Evolutionary conservation across 2,797 vertebrate genomes (phyloP), one percentile per base, ranked within the genome.

Genomic region (Saxicola maurus): DNA sequence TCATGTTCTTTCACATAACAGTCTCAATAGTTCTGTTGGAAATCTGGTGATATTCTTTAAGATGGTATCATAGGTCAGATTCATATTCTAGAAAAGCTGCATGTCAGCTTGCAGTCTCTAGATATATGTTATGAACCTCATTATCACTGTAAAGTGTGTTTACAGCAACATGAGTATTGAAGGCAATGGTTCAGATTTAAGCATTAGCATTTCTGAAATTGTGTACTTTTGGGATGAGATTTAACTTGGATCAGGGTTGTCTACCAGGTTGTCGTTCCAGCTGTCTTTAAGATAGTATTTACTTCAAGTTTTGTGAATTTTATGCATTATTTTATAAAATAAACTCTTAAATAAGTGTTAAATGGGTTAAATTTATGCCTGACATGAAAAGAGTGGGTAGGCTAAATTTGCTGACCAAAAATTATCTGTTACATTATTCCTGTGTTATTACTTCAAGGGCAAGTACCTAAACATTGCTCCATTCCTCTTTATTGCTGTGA

Each of bases 321-420:
- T 74, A 42, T 64, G 52, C 10, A 43, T 93, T 84, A 62, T 77
- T 71, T 43, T 40, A 11, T 73, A 57, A 64, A 81, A 56, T 31
- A 76, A 82, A 69, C 3, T 73, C 33, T 62, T 57, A 89, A 91
- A 65, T 27, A 93, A 35, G 38, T 65, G 67, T 87, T 92, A 77
- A 86, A 27, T 51, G 15, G 33, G 8, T 95, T 92, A 89, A 88
- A 65, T 71, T 61, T 45, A 67, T 91, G 66, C 51, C 56, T 92
- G 28, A 57, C 69, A 20, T n/a, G 17, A 42, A 73, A 85, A 72
- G 23, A 40, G 15, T 31, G 71, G 55, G 28, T 62, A 82, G 74
- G 43, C 83, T 89, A 59, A 73, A 72, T 85, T 81, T 51, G 43
- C 6, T 82, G 24, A 25, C 31, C 23, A 28, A 45, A 73, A 78